A percentile compares a stretch with the other conserved stretches of the same genome.
Evolutionary conservation across 2,888 invertebrate genomes (phyloP).

Genomic region (Rhyacophila evoluta): DNA sequence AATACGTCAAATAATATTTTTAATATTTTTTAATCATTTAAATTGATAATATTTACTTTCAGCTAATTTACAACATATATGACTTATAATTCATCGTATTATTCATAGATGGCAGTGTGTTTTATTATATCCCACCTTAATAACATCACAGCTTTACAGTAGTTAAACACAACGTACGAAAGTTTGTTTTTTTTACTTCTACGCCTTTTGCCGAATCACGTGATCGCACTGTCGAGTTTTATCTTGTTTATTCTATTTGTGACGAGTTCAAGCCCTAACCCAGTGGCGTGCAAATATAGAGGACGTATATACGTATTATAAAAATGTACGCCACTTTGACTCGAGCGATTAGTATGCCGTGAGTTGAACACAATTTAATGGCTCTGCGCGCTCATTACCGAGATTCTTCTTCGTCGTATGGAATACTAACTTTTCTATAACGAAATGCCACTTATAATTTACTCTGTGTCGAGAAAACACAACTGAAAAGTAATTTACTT

Average conservation of each 20-base stretch:
- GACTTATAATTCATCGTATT: too few species aligned
- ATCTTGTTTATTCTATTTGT: neutral
- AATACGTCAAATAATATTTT: too few species aligned
- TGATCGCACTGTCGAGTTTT: neutral
- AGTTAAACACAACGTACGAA: too few species aligned
- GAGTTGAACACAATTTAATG: conserved; percentile 1
- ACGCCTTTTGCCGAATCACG: neutral
- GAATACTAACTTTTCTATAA: conserved; percentile 2
- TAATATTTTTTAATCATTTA: too few species aligned
- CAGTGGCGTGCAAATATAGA: conserved; percentile 10
- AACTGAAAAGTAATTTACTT: too few species aligned
- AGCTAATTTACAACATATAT: too few species aligned
- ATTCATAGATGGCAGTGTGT: too few species aligned
- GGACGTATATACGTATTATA: neutral
- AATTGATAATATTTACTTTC: too few species aligned
- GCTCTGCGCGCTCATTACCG: neutral
- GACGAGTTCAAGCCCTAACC: neutral
- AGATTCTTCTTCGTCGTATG: neutral
- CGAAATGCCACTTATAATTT: neutral
- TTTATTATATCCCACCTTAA: too few species aligned
- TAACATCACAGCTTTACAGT: too few species aligned
- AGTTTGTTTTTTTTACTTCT: too few species aligned
- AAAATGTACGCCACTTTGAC: conserved; percentile 9
- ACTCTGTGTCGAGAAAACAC: too few species aligned
- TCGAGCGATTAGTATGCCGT: neutral